Evolutionary conservation across 2,797 vertebrate genomes (phyloP).

Genomic region (Ptychobarbus kaznakovi): DNA sequence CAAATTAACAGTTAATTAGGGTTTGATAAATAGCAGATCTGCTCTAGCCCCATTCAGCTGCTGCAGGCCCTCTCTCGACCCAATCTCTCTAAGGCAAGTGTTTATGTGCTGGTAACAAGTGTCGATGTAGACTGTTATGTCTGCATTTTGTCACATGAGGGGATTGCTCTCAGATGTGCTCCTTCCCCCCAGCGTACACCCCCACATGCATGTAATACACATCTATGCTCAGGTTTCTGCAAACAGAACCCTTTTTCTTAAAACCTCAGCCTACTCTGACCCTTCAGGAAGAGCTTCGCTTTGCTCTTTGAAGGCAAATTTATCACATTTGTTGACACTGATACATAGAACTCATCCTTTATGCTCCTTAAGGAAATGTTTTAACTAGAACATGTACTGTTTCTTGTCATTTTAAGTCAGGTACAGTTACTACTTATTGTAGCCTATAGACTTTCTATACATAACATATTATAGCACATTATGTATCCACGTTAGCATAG

Average conservation of each 20-base stretch:
- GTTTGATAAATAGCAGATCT: conserved; percentile 86
- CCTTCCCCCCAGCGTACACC: conserved; percentile 21
- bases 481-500: conserved; percentile 56
- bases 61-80: conserved; percentile 62
- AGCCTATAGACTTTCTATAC: no score
- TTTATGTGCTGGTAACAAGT: conserved; percentile 90
- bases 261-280: conserved; percentile 46
- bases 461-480: no score
- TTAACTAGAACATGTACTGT: conserved; percentile 4
- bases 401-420: background rate
- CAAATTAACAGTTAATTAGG: conserved; percentile 89
- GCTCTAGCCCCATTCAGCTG: conserved; percentile 66
- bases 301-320: conserved; percentile 48
- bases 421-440: background rate
- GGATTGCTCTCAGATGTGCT: conserved; percentile 78
- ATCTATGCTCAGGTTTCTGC: conserved; percentile 14
- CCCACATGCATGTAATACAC: background rate
- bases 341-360: conserved; percentile 32
- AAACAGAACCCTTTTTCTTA: conserved; percentile 4
- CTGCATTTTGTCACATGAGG: conserved; percentile 81
- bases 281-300: conserved; percentile 37
- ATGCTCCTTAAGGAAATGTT: background rate
- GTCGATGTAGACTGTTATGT: conserved; percentile 80
- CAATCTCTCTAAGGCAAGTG: conserved; percentile 81
- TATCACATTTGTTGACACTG: conserved; percentile 57